Evolutionary conservation across 2,888 invertebrate species (phyloP).

Genomic region (Lasioglossum marginatum): DNA sequence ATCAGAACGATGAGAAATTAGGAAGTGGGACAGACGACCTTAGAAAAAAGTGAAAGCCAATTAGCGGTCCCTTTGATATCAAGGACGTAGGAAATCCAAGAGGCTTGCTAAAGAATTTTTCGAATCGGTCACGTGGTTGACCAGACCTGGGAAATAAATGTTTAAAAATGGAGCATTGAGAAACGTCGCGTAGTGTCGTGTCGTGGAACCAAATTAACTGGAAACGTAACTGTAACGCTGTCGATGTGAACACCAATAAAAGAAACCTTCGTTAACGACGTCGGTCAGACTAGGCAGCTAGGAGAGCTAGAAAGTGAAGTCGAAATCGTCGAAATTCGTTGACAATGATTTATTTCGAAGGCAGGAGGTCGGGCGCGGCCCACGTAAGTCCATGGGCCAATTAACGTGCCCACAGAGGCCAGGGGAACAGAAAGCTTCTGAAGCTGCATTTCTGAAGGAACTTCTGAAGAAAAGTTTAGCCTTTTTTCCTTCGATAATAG

Average conservation of each 20-base stretch:
- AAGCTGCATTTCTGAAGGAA: conserved; percentile 48
- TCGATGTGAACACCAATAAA: not conserved
- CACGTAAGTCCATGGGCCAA: conserved; percentile 40
- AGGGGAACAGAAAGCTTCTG: conserved; percentile 55
- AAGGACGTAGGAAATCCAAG: conserved; percentile 37
- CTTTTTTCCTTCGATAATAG: not conserved
- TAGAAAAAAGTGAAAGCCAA: conserved; percentile 53
- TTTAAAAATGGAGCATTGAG: not conserved
- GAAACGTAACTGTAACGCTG: not conserved
- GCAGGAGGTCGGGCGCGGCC: not conserved
- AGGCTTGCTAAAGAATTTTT: conserved; percentile 12
- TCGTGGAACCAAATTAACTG: not conserved
- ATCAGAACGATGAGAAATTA: conserved; percentile 12
- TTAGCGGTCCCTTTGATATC: conserved; percentile 30
- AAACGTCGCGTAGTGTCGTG: not conserved
- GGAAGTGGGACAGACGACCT: not conserved
- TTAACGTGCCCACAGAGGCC: conserved; percentile 46
- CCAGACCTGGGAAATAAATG: not conserved
- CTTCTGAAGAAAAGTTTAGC: conserved; percentile 28
- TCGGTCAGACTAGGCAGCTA: conserved; percentile 36
- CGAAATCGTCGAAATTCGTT: conserved; percentile 24
- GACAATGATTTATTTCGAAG: conserved; percentile 33
- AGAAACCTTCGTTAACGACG: conserved; percentile 30
- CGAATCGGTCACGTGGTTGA: not conserved
- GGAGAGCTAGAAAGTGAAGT: conserved; percentile 24